Evolutionary conservation across 2,113 vertebrate genomes (phyloP), one percentile per base, ranked within the genome.

Genomic region (Romanogobio albipinnatus): DNA sequence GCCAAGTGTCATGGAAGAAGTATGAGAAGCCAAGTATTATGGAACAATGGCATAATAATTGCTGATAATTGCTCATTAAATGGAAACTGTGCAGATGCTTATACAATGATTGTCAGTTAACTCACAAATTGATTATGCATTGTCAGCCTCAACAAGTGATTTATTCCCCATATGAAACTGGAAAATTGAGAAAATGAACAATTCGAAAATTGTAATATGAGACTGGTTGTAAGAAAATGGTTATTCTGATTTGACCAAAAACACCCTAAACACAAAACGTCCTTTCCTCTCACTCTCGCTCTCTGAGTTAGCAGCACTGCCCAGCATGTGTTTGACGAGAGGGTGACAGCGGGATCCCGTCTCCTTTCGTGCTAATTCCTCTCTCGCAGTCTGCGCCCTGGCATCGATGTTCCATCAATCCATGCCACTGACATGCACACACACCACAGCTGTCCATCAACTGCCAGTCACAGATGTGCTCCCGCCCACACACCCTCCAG

Each of bases 401-500:
- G 75, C 83, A 84, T 66, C 19, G 26, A 84, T 66, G 74, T 76
- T 53, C 83, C 45, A 76, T 64, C 83, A 70, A 62, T 66, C 83
- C 73, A 62, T 2, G 0, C 58, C 83, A 76, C 83, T 76, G 76
- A 85, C 62, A 73, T 71, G 64, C 62, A 76, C 75, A 53, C 64
- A 85, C 64, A 73, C 62, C 36, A 15, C 66, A 71, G 81, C 66
- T 82, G 81, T 82, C 81, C 66, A 82, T 82, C 81, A 82, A 70
- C n/a, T 19, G 66, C 66, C 81, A 70, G 66, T 71, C 66, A 82
- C 81, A 82, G 81, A 82, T 82, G 81, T 82, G 81, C 66, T 82
- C 66, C 81, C 33, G 13, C 81, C 81, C 81, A 82, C 81, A 73
- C 66, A 43, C 64, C 66, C 66, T 56, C 81, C 81, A 71, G 81